Evolutionary conservation across 2,888 invertebrate species (phyloP), one percentile per base, ranked within the genome.

Genomic region (Apamea monoglypha): DNA sequence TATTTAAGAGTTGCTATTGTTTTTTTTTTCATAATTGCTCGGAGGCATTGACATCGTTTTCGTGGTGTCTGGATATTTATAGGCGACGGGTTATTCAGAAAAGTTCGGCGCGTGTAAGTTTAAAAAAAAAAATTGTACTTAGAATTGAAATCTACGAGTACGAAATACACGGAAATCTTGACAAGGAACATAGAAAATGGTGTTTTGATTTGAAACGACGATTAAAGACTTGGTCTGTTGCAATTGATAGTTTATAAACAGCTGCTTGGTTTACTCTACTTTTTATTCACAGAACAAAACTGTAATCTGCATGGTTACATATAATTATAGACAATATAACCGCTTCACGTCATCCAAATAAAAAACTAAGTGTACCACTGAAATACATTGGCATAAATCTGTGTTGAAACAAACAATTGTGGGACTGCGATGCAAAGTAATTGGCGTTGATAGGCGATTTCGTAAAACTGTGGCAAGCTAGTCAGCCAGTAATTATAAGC

Each of bases 1-100:
- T 88, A 91, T 91, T 91, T 91, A 92, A 91, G 89, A 90, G 91
- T 90, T 89, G 90, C 91, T 91, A 93, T 92, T 92, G 91, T 92
- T 89, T 90, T 90, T 90, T 90, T 89, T 87, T 63, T 80, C 80
- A 83, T 89, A 89, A 90, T 91, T 91, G 89, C 84, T 86, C 72
- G 82, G 80, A 89, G 89, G 88, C 89, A 90, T 89, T 91, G 91
- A 91, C 91, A 89, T 84, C 69, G 73, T 86, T 87, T 89, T 87
- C 66, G 78, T 59, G 29, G 63, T 74, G 36, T 61, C 56, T 63
- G 25, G 72, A 71, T 76, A 44, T 80, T 50, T 59, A 18, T 36
- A 76, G 32, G 71, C 18, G 47, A 44, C 6, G n/a, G 21, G 40
- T 50, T 74, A 64, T 68, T 68, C 40, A 21, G n/a, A 66, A 18